Base-by-base conservation (phyloP, 1,140 invertebrate genomes). In the Maconellicoccus hirsutus region DNA sequence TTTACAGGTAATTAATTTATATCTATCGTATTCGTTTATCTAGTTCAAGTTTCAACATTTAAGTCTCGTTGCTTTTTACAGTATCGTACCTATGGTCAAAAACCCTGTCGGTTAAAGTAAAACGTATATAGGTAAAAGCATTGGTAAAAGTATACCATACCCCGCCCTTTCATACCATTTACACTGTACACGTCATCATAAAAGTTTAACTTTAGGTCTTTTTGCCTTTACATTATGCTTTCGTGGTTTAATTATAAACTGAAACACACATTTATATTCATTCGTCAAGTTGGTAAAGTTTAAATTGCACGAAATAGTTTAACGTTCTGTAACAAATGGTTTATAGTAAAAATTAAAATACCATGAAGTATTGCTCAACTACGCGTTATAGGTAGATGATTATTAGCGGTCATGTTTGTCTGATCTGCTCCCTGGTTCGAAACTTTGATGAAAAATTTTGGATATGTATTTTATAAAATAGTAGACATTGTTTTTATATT, bases 1-100 rank as follows among this genome's bases (percentile, higher is more conserved):
- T 66, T 52, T 72, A 72, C 70, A 72, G 70, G 72, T 72, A 69
- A 16, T 23, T 10, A 3, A 33, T 33, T 6, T 33, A 33, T 12
- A 3, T 12, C 3, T 6, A 33, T 33, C 4, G 3, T 33, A 33
- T 33, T n/a, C n/a, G n/a, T n/a, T n/a, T n/a, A n/a, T n/a, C n/a
- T n/a, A n/a, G n/a, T n/a, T 19, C 16, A 8, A 61, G 7, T 61
- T 6, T 61, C 7, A 6, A 19, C 7, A 8, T 61, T 61, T 61
- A 10, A 19, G 6, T 61, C 19, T 22, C 14, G n/a, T 6, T 8
- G 7, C n/a, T 61, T 10, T 19, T 7, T 8, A 6, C 4, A 6
- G n/a, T n/a, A n/a, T n/a, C n/a, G n/a, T 42, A 42, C 39, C n/a
- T 42, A 42, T 42, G n/a, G n/a, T n/a, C n/a, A n/a, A n/a, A n/a